These are phyloP conservation scores for Dascillus cervinus DNA, from an alignment of 2,888 invertebrate species.

Conservation along the genomic window DNA sequence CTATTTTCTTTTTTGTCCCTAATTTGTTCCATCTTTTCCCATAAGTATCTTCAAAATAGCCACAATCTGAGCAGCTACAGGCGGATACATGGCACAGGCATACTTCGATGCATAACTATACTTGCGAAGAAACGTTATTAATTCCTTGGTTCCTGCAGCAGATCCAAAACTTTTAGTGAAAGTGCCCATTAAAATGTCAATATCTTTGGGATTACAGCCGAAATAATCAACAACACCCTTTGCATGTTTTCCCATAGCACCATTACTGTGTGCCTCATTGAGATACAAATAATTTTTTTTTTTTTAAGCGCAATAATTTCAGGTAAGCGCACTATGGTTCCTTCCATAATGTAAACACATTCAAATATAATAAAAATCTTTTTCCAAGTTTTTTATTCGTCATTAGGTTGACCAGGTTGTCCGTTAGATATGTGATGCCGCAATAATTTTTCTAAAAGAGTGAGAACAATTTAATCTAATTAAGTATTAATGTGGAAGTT, in stretches of 20 bases:
- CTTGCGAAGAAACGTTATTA: too few relatives aligned
- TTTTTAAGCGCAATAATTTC: constrained; percentile 81
- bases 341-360: constrained; percentile 98
- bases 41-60: too few relatives aligned
- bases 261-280: constrained; percentile 97
- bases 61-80: too few relatives aligned
- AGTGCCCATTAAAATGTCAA: constrained; percentile 97
- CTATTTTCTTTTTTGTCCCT: constrained; percentile 59
- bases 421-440: constrained; percentile 69
- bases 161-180: constrained; percentile 98
- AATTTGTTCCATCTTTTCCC: constrained; percentile 70
- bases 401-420: constrained; percentile 59
- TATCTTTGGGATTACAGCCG: constrained; percentile 68
- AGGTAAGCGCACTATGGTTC: constrained; percentile 85
- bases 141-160: constrained; percentile 88
- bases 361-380: constrained; percentile 93
- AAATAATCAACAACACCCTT: constrained; percentile 86
- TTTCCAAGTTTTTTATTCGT: constrained; percentile 60
- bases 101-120: too few relatives aligned
- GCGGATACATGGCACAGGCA: too few relatives aligned
- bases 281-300: constrained; percentile 91
- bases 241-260: constrained; percentile 82
- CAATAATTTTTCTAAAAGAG: constrained; percentile 73
- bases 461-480: too few relatives aligned
- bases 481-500: too few relatives aligned